Evolutionary conservation across 2,113 vertebrate species (phyloP), one percentile per base, ranked within the genome.

Genomic region (Hyperoodon ampullatus): DNA sequence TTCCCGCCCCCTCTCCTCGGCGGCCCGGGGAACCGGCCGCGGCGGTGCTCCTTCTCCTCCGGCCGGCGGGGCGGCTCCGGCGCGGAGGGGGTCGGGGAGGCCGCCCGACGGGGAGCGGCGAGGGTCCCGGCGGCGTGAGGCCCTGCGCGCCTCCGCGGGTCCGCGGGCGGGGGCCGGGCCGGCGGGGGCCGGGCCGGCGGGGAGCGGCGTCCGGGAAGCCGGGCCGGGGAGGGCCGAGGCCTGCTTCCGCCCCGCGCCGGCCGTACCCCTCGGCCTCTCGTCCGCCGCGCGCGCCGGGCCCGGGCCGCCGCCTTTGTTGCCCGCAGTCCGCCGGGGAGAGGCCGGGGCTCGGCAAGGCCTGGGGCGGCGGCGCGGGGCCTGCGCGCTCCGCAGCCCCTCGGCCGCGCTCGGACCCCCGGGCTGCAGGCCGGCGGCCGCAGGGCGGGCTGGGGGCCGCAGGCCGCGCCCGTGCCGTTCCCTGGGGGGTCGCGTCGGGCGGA

Each of bases 181-280:
- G 96, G 93, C 96, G 94, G 92, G 97, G 95, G 93, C 82, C 80
- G 78, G 68, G 94, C 95, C 92, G 96, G 93, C 96, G 94, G 92
- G 97, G 95, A 74, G 93, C 84, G 85, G 93, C 88, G 82, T 28
- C 53, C 77, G 72, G 71, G 53, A n/a, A 18, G 39, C 83, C n/a
- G 44, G 80, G 44, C 70, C 58, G 19, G 35, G 60, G 28, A 47
- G 71, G 92, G 60, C 87, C 15, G 95, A 93, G 96, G 94, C 93
- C 90, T 93, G 93, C 93, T 94, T 94, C 93, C 82, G 81, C 90
- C 93, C 86, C n/a, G n/a, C 78, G 93, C 93, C 44, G 66, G 77
- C 61, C 75, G 35, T 72, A 23, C 78, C 92, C 74, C 77, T 88
- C 88, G 96, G 97, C 94, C 96, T 71, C 82, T 63, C 55, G 84